Base-by-base conservation (phyloP, 2,888 invertebrate genomes). In the Stenchaetothrips biformis region DNA sequence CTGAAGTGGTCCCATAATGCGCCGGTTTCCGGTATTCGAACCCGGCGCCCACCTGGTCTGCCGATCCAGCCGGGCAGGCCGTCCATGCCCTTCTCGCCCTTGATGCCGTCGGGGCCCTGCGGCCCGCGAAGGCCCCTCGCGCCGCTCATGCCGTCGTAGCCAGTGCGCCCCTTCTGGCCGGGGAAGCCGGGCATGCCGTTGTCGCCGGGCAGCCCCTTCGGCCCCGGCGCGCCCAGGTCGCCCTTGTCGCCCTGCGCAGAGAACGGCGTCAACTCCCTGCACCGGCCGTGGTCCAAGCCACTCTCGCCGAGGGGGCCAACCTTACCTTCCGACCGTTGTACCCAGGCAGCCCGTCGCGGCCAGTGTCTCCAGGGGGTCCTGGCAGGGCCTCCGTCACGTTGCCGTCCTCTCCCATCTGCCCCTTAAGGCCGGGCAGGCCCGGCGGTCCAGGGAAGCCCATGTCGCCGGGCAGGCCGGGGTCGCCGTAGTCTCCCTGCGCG, bases 401-500 rank as follows among this genome's bases (percentile, higher is more conserved):
- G 67, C 82, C 82, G 49, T 48, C 37, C 8, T 81, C 80, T 78
- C 86, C 86, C 78, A 81, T 81, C 3, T 82, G 81, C 13, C 86
- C 86, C 77, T 82, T 81, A 0, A 83, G 82, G 37, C 86, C 86
- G 79, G 80, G 79, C 25, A n/a, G 67, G 4, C 67, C 67, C 21
- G 67, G 67, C 7, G 11, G 21, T 4, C 67, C 67, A 21, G 67
- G 67, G 67, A 74, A 74, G 67, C 67, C 67, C 9, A 25, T 9
- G 9, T 84, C 47, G 82, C 81, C 13, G 67, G 11, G 21, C 7
- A 21, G 21, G 67, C 91, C 92, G 21, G 85, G 82, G 53, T 87
- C 87, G 80, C 92, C 92, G 4, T 78, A 59, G 27, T 92, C 91
- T 62, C 93, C 93, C 85, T 91, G 90, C 81, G 88, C 87, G 2